phyloP scores from a whole-genome alignment of 2,888 invertebrate genomes.

The Drosophila austrosaltans region DNA sequence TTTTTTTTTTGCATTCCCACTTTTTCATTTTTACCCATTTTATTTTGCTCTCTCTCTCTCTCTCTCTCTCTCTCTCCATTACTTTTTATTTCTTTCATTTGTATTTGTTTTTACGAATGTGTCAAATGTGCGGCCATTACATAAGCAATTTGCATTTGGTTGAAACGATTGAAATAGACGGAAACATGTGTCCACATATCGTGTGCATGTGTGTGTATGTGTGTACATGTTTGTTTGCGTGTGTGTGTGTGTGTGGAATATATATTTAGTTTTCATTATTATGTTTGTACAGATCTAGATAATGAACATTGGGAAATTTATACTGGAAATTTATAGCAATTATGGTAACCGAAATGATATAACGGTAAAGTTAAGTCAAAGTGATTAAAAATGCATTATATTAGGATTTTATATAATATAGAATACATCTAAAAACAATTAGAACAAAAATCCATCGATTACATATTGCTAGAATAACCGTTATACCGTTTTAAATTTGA shows the following conservation, averaged over 20 bases:
- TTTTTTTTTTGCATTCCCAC: too few relatives aligned
- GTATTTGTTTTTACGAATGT: slow-evolving; percentile 38
- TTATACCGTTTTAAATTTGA: too few relatives aligned
- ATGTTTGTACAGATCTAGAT: not conserved
- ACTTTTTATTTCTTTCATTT: slow-evolving; percentile 17
- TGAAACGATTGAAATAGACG: slow-evolving; percentile 6
- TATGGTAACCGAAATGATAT: not conserved
- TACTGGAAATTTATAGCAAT: not conserved
- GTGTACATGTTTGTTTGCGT: slow-evolving; percentile 3
- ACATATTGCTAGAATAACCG: too few relatives aligned
- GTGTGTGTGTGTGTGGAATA: not conserved
- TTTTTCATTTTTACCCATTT: slow-evolving; percentile 7
- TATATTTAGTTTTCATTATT: not conserved
- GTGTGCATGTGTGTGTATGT: slow-evolving; percentile 24
- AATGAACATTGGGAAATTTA: not conserved
- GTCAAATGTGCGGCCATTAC: slow-evolving; percentile 34
- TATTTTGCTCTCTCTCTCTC: not conserved
- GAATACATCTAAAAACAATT: too few relatives aligned
- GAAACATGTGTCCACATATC: slow-evolving; percentile 13
- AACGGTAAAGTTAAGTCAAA: too few relatives aligned
- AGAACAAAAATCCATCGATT: too few relatives aligned
- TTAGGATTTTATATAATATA: too few relatives aligned
- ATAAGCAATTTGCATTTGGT: slow-evolving; percentile 31
- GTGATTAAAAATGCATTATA: too few relatives aligned
- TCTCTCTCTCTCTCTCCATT: not conserved